phyloP scores from a whole-genome alignment of 2,113 vertebrate genomes.

The Pteropus alecto region DNA sequence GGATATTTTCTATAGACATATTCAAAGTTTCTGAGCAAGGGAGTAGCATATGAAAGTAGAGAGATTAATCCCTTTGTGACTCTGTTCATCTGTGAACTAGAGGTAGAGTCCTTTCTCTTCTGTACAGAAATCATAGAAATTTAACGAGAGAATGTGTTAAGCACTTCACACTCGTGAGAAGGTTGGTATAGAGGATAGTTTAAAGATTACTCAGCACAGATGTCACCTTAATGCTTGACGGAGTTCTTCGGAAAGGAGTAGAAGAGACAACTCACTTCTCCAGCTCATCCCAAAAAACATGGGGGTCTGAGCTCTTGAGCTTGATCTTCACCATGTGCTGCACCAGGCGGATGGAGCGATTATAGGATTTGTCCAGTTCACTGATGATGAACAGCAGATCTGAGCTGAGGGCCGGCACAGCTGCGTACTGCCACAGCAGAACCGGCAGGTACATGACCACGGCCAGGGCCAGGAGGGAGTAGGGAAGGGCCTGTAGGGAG shows the following conservation, averaged over 20 bases:
- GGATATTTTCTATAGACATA: background rate
- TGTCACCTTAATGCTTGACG: background rate
- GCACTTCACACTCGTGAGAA: background rate
- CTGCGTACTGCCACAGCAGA: slow-evolving; percentile 93
- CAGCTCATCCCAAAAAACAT: slow-evolving; percentile 91
- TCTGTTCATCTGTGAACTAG: background rate
- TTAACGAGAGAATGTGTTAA: background rate
- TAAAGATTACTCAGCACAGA: background rate
- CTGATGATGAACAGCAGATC: slow-evolving; percentile 96
- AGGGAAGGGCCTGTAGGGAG: slow-evolving; percentile 88
- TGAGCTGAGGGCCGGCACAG: slow-evolving; percentile 85
- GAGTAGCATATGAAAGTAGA: background rate
- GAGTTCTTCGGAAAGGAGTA: background rate
- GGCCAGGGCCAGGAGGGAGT: slow-evolving; percentile 92
- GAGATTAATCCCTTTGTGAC: background rate
- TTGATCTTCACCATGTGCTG: slow-evolving; percentile 93
- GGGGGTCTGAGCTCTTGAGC: slow-evolving; percentile 84
- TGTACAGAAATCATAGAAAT: background rate
- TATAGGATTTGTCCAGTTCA: slow-evolving; percentile 97
- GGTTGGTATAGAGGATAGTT: background rate
- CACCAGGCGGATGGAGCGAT: slow-evolving; percentile 94
- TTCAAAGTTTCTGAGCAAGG: background rate
- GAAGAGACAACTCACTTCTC: slow-evolving; percentile 85
- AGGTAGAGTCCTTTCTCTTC: background rate
- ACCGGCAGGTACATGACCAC: slow-evolving; percentile 94